phyloP scores from a whole-genome alignment of 2,888 invertebrate species.

The Lobophora halterata region DNA sequence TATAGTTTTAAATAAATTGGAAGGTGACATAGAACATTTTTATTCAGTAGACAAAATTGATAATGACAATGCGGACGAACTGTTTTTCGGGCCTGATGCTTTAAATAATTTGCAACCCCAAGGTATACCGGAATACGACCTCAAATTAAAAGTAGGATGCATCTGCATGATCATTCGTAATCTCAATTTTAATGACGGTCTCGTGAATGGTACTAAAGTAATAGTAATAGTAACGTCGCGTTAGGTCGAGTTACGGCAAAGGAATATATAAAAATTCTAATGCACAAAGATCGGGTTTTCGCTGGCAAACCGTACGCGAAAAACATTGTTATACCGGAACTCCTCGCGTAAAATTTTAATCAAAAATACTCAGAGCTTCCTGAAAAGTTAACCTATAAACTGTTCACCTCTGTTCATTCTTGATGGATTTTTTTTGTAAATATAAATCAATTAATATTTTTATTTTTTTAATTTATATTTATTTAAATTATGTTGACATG shows the following conservation, averaged over 20 bases:
- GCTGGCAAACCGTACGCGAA: conserved; percentile 3
- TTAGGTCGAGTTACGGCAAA: too few species aligned
- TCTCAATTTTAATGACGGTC: conserved; percentile 7
- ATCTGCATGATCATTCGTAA: conserved; percentile 7
- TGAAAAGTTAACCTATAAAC: too few species aligned
- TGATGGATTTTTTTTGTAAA: too few species aligned
- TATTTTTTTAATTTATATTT: too few species aligned
- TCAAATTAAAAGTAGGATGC: conserved; percentile 4
- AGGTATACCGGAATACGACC: conserved; percentile 3
- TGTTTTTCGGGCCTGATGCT: conserved; percentile 5
- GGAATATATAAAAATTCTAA: neutral
- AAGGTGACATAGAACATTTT: conserved; percentile 1
- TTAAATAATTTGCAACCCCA: conserved; percentile 2
- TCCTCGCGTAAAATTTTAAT: too few species aligned
- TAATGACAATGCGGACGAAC: conserved; percentile 1
- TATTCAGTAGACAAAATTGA: neutral
- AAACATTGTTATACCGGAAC: conserved; percentile 5
- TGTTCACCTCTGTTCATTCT: too few species aligned
- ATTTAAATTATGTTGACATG: too few species aligned
- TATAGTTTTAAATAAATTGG: conserved; percentile 1
- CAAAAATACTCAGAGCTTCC: too few species aligned
- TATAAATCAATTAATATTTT: too few species aligned
- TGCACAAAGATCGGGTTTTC: conserved; percentile 1
- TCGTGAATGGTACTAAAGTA: conserved; percentile 8
- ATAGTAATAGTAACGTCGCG: conserved; percentile 2